Evolutionary conservation across 2,888 invertebrate species (phyloP), one percentile per base, ranked within the genome.

Genomic region (Palloptera scutellata): DNA sequence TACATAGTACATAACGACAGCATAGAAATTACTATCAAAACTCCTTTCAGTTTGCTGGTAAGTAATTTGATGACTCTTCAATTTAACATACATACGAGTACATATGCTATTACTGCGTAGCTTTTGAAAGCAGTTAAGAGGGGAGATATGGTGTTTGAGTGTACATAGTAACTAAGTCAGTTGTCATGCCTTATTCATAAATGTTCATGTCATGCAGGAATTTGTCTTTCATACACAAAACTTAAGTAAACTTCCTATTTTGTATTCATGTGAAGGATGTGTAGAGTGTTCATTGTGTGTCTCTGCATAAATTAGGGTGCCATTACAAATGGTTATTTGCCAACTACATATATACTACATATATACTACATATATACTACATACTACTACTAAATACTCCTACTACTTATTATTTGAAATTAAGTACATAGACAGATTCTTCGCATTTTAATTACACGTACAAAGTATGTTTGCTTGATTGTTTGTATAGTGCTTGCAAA

Each of bases 401-500:
- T 0, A 11, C 58, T 17, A n/a, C 20, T 42, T 6, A 9, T 30
- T 30, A 30, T 30, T 20, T 43, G 60, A 42, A 13, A 60, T 42
- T 58, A 45, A 12, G 13, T 10, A 12, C 13, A 13, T 48, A 48
- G 10, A n/a, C 48, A 48, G 5, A 48, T 48, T 10, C 13, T 48
- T 48, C 11, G 48, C 48, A 48, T 48, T 48, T 48, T 48, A 48
- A 48, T 48, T 48, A 48, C 48, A 48, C 48, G 10, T 48, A n/a
- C 5, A 48, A 48, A 48, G 30, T 30, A 6, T 48, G 48, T n/a
- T 48, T 15, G 48, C 45, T 13, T 48, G 9, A n/a, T 11, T 6
- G 13, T 48, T 15, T 48, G 5, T 48, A 45, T 20, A 51, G 15
- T 59, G 12, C n/a, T 3, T 17, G 1, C 43, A 86, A 91, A 89